A percentile compares a stretch with the other conserved stretches of the same genome.
Conservation (phyloP, 2,797 vertebrate species). For the Nasua narica region DNA sequence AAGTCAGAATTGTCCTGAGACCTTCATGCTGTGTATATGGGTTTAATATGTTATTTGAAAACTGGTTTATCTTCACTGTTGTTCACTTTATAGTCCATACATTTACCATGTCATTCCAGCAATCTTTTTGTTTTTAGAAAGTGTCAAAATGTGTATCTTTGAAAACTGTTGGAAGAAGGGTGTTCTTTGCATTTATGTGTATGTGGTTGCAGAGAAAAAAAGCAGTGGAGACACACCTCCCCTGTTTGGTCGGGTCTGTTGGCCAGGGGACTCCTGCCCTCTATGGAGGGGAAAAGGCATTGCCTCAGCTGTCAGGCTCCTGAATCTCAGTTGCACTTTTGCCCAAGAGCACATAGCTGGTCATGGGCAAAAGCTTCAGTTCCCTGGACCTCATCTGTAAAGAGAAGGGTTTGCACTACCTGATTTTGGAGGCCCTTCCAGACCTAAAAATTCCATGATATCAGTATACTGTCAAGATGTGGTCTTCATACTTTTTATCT, state of each 20-base stretch:
- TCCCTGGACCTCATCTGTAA: background rate
- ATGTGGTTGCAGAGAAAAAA: background rate
- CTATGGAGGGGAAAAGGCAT: slow-evolving; percentile 5
- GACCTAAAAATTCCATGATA: background rate
- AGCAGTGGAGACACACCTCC: background rate
- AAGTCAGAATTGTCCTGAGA: background rate
- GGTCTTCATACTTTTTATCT: background rate
- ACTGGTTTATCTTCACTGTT: background rate
- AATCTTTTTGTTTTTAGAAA: background rate
- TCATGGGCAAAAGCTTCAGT: background rate
- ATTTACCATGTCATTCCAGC: background rate
- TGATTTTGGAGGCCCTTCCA: background rate
- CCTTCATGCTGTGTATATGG: background rate
- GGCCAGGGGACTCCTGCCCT: slow-evolving; percentile 60
- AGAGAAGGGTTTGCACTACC: background rate
- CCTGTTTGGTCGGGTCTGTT: background rate
- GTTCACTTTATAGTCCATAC: background rate
- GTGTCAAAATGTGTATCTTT: background rate
- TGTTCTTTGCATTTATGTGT: background rate
- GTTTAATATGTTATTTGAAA: background rate
- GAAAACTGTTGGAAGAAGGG: background rate
- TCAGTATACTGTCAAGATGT: background rate
- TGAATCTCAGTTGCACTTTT: background rate
- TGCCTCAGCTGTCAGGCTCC: background rate
- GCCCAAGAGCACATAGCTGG: background rate